Percentiles rank a stretch among this genome's conserved stretches.
These are phyloP conservation scores for Novumbra hubbsi DNA, from an alignment of 2,797 vertebrate species.

Conservation along the genomic window DNA sequence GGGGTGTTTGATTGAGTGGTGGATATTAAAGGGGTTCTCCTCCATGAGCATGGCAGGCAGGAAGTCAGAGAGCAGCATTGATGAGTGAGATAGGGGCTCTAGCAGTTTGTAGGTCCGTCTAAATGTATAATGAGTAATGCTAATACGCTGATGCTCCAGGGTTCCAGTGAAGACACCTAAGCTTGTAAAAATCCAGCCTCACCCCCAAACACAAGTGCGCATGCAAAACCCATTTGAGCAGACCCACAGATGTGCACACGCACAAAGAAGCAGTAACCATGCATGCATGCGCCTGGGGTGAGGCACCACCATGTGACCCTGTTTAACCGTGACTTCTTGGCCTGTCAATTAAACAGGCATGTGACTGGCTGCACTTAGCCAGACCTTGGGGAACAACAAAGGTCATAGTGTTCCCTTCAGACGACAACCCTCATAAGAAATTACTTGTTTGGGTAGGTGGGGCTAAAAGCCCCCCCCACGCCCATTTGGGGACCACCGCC, in stretches of 20 bases:
- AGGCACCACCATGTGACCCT: constrained; percentile 28
- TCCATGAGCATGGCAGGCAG: constrained; percentile 3
- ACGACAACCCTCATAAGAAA: constrained; percentile 37
- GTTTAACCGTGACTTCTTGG: constrained; percentile 48
- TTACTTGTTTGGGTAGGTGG: no score
- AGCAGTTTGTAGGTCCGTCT: constrained; percentile 75
- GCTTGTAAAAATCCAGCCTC: constrained; percentile 9
- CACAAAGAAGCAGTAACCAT: no score
- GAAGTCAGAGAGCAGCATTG: constrained; percentile 35
- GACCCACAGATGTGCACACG: constrained; percentile 6
- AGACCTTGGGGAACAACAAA: no score
- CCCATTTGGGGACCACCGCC: no score
- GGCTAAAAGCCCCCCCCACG: constrained; percentile 20
- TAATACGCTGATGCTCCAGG: constrained; percentile 57
- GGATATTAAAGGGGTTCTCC: constrained; percentile 19
- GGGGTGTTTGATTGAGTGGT: constrained; percentile 22
- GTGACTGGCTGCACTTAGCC: constrained; percentile 56
- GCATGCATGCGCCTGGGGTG: no score
- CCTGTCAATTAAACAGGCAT: constrained; percentile 71
- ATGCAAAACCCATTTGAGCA: constrained; percentile 8
- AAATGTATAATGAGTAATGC: constrained; percentile 79
- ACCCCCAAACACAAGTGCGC: not conserved
- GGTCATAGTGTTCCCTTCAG: no score
- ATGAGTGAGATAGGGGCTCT: constrained; percentile 33
- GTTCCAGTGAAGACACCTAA: constrained; percentile 40